Conservation (phyloP, 2,888 invertebrate species). For the Seira sanloemensis region DNA sequence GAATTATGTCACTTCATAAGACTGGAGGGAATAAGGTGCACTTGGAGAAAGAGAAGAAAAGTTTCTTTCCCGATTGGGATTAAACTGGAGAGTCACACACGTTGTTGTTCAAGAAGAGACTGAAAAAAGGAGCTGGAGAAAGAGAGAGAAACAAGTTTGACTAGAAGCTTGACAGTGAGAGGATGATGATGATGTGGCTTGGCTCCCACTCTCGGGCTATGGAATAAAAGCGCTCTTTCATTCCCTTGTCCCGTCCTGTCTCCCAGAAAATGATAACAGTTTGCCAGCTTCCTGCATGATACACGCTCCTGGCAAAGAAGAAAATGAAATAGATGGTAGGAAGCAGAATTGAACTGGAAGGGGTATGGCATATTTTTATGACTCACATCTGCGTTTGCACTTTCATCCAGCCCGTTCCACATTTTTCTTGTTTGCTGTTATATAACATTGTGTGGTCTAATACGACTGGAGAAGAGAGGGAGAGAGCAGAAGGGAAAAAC, state of each 20-base stretch:
- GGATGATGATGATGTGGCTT: neutral
- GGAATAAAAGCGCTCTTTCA: neutral
- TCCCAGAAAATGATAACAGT: conserved; percentile 10
- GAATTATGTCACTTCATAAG: neutral
- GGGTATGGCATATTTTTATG: neutral
- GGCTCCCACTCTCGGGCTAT: neutral
- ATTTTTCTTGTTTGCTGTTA: neutral
- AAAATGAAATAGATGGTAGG: neutral
- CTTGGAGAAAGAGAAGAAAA: too few relatives aligned
- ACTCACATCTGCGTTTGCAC: conserved; percentile 10
- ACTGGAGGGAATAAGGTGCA: neutral
- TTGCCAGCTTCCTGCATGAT: conserved; percentile 23
- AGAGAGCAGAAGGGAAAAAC: neutral
- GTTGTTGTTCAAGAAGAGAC: neutral
- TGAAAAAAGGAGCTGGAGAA: neutral
- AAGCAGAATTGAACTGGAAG: conserved; percentile 33
- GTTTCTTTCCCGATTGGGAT: neutral
- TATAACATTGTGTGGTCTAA: neutral
- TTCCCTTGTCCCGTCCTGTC: neutral
- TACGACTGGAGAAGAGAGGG: neutral
- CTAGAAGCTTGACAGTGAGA: neutral
- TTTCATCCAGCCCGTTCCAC: neutral
- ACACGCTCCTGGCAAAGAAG: conserved; percentile 27
- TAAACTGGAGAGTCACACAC: neutral
- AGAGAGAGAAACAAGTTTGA: neutral